Evolutionary conservation across 2,888 invertebrate genomes (phyloP).

Genomic region (Oegoconia quadripuncta): DNA sequence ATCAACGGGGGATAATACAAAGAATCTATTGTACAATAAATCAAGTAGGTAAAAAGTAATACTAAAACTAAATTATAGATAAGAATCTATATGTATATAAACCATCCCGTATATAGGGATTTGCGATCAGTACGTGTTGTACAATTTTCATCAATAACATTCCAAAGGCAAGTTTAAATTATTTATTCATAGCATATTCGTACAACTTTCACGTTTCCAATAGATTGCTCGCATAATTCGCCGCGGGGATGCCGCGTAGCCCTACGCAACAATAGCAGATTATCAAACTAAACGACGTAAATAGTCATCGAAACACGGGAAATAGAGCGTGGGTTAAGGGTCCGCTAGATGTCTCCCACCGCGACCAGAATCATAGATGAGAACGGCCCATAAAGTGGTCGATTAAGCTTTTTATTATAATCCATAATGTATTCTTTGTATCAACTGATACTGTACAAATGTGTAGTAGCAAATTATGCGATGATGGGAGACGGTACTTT

Average conservation of each 20-base stretch:
- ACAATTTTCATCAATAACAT: slow-evolving; percentile 1
- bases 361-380: slow-evolving; percentile 74
- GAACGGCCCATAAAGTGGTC: slow-evolving; percentile 30
- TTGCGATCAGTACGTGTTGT: background rate
- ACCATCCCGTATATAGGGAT: slow-evolving; percentile 9
- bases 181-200: slow-evolving; percentile 66
- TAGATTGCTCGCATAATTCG: slow-evolving; percentile 75
- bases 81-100: background rate
- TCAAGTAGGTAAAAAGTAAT: slow-evolving; percentile 8
- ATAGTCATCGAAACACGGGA: slow-evolving; percentile 67
- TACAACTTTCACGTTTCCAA: slow-evolving; percentile 66
- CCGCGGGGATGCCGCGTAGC: slow-evolving; percentile 61
- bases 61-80: background rate
- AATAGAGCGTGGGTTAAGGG: slow-evolving; percentile 72
- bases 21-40: slow-evolving; percentile 30
- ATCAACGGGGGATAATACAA: slow-evolving; percentile 41
- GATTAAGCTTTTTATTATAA: slow-evolving; percentile 1
- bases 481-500: no score
- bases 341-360: slow-evolving; percentile 61
- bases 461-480: no score
- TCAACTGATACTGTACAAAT: no score
- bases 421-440: background rate
- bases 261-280: slow-evolving; percentile 74
- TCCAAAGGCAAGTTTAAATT: slow-evolving; percentile 23
- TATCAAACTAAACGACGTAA: slow-evolving; percentile 77